phyloP scores from a whole-genome alignment of 2,888 invertebrate genomes.

The Drosophila mulleri region DNA sequence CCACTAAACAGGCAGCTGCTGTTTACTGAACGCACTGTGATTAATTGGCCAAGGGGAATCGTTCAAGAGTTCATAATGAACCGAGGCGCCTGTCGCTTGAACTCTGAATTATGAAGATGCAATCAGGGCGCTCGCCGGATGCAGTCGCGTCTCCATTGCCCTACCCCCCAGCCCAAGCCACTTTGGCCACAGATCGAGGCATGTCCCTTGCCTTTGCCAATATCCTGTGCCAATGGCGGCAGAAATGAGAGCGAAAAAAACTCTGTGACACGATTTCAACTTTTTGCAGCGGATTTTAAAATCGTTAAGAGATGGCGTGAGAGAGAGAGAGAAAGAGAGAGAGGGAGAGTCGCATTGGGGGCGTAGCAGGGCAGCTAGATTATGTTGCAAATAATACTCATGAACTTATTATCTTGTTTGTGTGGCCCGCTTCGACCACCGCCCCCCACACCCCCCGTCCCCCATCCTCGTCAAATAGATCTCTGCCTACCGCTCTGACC shows the following conservation, averaged over 20 bases:
- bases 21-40: conserved; percentile 64
- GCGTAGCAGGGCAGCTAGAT: conserved; percentile 42
- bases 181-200: conserved; percentile 44
- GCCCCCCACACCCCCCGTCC: too few relatives aligned
- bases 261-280: conserved; percentile 68
- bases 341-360: background rate
- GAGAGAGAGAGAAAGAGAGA: conserved; percentile 4
- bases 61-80: conserved; percentile 34
- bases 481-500: conserved; percentile 16
- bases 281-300: conserved; percentile 58
- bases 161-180: conserved; percentile 11
- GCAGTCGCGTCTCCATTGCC: background rate
- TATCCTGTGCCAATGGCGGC: conserved; percentile 25
- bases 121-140: conserved; percentile 20
- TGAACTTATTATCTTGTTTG: conserved; percentile 81
- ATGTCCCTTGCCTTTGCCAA: conserved; percentile 42
- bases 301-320: conserved; percentile 46
- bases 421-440: conserved; percentile 34
- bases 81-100: conserved; percentile 11
- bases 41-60: conserved; percentile 64
- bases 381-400: conserved; percentile 77
- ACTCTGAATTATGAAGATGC: conserved; percentile 43
- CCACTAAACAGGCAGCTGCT: conserved; percentile 64
- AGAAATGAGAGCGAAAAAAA: background rate
- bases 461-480: background rate